Base-by-base conservation (phyloP, 2,888 invertebrate genomes). In the Venusia cambrica region DNA sequence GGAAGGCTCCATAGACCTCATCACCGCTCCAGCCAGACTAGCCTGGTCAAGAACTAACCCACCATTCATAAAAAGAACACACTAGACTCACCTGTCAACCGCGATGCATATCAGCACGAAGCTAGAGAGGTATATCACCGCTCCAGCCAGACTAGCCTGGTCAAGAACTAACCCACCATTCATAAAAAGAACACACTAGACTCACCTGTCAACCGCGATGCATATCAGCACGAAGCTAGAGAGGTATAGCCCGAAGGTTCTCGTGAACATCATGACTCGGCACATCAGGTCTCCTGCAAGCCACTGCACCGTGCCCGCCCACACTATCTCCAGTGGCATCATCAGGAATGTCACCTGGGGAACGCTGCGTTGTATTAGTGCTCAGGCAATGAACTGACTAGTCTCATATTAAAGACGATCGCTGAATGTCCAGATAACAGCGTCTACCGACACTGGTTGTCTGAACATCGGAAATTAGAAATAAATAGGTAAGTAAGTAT, bases 281-380 rank as follows among this genome's bases (percentile, higher is more conserved):
- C 97, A 97, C 89, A 94, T 90, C 4, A 91, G 85, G 74, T 97
- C 96, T 0, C 95, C 96, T 0, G 93, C 95, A 62, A 89, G 89
- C 97, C 97, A 97, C 54, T 92, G 90, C 30, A 97, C 97, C 1
- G 96, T 96, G 40, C 89, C 90, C 0, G 94, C 92, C 96, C 97
- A 97, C 52, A 90, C 94, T 34, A 96, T 96, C 89, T 97, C 96
- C 65, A 95, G 74, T 10, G 97, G 96, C 95, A 97, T 96, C 92
- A 95, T 92, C 32, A 96, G 87, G 67, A 96, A 93, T 29, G 96
- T 95, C 27, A 94, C 94, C 94, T 94, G 84, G 13, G 83, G 14
- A 75, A 71, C 46, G 48, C 52, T 50, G 33, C 8, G 9, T 14
- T 27, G 17, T 22, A n/a, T 25, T 29, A 29, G 9, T 14, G 18